A percentile compares a stretch with the other conserved stretches of the same genome.
phyloP scores from a whole-genome alignment of 2,797 vertebrate species.

The Halcyon leucocephala region DNA sequence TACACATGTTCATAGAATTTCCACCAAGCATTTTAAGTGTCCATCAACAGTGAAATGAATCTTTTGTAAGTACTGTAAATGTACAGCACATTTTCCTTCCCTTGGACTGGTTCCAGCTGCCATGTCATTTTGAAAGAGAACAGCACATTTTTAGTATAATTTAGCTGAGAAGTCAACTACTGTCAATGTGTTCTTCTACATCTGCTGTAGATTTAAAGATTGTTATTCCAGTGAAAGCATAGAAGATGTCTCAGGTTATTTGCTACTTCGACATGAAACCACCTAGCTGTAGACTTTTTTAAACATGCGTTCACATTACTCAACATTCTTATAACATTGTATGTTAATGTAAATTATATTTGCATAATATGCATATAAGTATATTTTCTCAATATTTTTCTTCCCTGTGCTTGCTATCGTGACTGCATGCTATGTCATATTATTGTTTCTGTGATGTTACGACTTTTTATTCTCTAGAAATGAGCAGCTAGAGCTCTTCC shows the following conservation, averaged over 20 bases:
- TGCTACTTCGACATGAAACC: slow-evolving; percentile 75
- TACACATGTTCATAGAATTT: slow-evolving; percentile 27
- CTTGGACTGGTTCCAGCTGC: slow-evolving; percentile 66
- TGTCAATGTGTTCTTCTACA: slow-evolving; percentile 60
- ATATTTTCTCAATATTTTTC: slow-evolving; percentile 78
- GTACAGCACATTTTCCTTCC: slow-evolving; percentile 64
- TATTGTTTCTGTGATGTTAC: slow-evolving; percentile 75
- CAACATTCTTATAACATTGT: slow-evolving; percentile 78
- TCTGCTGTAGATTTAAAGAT: slow-evolving; percentile 65
- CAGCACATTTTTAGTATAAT: slow-evolving; percentile 60
- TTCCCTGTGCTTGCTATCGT: slow-evolving; percentile 76
- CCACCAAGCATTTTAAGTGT: slow-evolving; percentile 56
- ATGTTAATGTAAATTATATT: slow-evolving; percentile 82
- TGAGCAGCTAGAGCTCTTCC: slow-evolving; percentile 67
- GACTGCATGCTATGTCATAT: slow-evolving; percentile 80
- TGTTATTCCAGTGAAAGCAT: slow-evolving; percentile 67
- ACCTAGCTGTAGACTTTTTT: slow-evolving; percentile 70
- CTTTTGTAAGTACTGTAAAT: slow-evolving; percentile 73
- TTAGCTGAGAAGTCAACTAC: slow-evolving; percentile 53
- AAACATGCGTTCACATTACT: slow-evolving; percentile 63
- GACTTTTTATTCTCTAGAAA: slow-evolving; percentile 72
- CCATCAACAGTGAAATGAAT: slow-evolving; percentile 43
- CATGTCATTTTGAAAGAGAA: slow-evolving; percentile 61
- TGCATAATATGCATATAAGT: slow-evolving; percentile 83
- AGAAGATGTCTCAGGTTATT: slow-evolving; percentile 79